phyloP scores from a whole-genome alignment of 2,113 vertebrate species.

The Tetraodon nigroviridis region DNA sequence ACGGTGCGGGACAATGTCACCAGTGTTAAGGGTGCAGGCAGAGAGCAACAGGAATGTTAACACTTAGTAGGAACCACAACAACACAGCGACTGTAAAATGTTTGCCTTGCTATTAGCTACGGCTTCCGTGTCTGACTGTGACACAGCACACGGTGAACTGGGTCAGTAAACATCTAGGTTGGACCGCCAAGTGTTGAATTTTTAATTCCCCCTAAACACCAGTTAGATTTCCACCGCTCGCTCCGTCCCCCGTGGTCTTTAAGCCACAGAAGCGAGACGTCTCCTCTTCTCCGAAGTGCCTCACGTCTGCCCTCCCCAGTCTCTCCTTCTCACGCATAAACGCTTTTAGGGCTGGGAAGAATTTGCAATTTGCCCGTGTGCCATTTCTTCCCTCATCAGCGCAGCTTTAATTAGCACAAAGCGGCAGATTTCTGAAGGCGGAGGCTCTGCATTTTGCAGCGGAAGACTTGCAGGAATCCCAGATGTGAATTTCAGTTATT shows the following conservation, averaged over 20 bases:
- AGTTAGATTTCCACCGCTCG: conserved; percentile 9
- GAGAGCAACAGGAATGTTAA: conserved; percentile 41
- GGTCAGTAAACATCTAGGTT: conserved; percentile 56
- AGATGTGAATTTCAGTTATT: conserved; percentile 17
- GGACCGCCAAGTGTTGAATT: conserved; percentile 46
- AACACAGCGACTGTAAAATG: conserved; percentile 16
- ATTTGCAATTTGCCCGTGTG: conserved; percentile 1
- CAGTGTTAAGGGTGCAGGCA: conserved; percentile 44
- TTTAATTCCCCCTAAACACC: conserved; percentile 56
- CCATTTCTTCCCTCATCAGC: background rate
- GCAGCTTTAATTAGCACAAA: conserved; percentile 39
- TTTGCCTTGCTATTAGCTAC: conserved; percentile 21
- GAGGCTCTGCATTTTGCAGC: background rate
- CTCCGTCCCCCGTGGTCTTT: conserved; percentile 19
- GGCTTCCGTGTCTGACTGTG: conserved; percentile 1
- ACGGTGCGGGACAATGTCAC: conserved; percentile 46
- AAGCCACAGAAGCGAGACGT: conserved; percentile 33
- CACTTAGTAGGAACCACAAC: conserved; percentile 22
- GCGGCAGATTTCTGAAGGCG: conserved; percentile 8
- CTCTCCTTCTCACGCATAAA: conserved; percentile 26
- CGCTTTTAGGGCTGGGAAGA: conserved; percentile 9
- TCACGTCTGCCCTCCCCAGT: conserved; percentile 22
- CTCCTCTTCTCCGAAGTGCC: conserved; percentile 14
- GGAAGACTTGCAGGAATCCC: conserved; percentile 13
- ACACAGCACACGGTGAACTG: conserved; percentile 41